Conservation (phyloP, 2,797 vertebrate species). For the Lagocephalus sceleratus region DNA sequence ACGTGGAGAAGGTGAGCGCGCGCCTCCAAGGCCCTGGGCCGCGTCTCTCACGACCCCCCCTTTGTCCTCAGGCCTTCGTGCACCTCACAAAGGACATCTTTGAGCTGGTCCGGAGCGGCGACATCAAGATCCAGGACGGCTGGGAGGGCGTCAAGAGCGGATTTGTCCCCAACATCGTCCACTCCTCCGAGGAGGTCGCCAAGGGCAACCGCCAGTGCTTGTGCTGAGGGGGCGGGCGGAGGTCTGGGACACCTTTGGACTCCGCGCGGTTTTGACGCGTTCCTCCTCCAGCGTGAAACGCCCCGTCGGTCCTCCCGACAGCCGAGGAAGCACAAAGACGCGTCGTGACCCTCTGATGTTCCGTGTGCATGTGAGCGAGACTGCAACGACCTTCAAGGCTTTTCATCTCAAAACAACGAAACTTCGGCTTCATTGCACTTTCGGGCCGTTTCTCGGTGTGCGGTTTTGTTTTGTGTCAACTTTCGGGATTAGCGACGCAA, state of each 20-base stretch:
- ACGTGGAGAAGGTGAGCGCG: conserved; percentile 85
- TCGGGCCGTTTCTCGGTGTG: conserved; percentile 31
- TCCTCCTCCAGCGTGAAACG: background rate
- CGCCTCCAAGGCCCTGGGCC: too few relatives aligned
- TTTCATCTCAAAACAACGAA: conserved; percentile 15
- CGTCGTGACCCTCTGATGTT: conserved; percentile 22
- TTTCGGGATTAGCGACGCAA: conserved; percentile 3
- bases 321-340: conserved; percentile 53
- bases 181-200: conserved; percentile 91
- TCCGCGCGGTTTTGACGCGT: too few relatives aligned
- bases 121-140: conserved; percentile 90
- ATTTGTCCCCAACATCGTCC: conserved; percentile 88
- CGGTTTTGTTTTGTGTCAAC: conserved; percentile 10
- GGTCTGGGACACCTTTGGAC: too few relatives aligned
- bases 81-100: conserved; percentile 91
- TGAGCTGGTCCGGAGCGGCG: conserved; percentile 85
- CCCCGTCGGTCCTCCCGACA: conserved; percentile 7
- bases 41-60: background rate
- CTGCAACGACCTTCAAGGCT: conserved; percentile 18
- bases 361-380: conserved; percentile 37
- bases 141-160: conserved; percentile 95
- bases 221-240: conserved; percentile 74
- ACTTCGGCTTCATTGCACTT: conserved; percentile 34
- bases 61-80: conserved; percentile 77
- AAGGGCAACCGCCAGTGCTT: conserved; percentile 86